Evolutionary conservation across 2,113 vertebrate species (phyloP), one percentile per base, ranked within the genome.

Genomic region (Sterna hirundo): DNA sequence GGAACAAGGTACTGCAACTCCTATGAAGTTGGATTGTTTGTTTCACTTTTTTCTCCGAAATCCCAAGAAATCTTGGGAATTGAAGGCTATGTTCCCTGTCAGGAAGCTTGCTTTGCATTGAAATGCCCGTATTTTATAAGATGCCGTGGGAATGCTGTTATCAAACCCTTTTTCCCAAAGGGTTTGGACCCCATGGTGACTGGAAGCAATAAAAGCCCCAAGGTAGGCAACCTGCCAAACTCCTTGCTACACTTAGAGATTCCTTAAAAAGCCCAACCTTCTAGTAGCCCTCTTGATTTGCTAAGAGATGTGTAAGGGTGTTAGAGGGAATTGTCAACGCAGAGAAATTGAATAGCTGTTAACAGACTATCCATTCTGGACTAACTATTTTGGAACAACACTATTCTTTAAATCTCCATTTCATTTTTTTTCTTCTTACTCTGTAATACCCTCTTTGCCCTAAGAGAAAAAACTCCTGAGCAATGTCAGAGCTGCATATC

Each of bases 401-500:
- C 54, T 78, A 1, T 22, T 74, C 44, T 89, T 89, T 88, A 92
- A 76, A 44, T 70, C 6, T 18, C 3, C 5, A 0, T 20, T 27
- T 27, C 12, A 3, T 21, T 36, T 26, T 64, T 38, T 51, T 6
- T 2, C 17, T 15, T 11, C 23, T 84, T 81, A 3, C 27, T 83
- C 23, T 79, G 74, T 40, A 71, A 15, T 36, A 40, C 30, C 42
- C 52, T 62, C 32, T 72, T 79, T 69, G 25, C 14, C 42, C 10
- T 22, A 79, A 82, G 55, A 93, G 75, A 80, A 54, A 54, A 86
- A 83, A 27, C 27, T 90, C n/a, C 38, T 38, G 60, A 83, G 68
- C 79, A 81, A 26, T 92, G 94, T 95, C 88, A 94, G 80, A 75
- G 76, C 92, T 90, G 76, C 57, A 10, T 78, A 40, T 93, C n/a